Percentiles rank a stretch among this genome's conserved stretches.
phyloP scores from a whole-genome alignment of 2,888 invertebrate species.

The Drosophila formosana region DNA sequence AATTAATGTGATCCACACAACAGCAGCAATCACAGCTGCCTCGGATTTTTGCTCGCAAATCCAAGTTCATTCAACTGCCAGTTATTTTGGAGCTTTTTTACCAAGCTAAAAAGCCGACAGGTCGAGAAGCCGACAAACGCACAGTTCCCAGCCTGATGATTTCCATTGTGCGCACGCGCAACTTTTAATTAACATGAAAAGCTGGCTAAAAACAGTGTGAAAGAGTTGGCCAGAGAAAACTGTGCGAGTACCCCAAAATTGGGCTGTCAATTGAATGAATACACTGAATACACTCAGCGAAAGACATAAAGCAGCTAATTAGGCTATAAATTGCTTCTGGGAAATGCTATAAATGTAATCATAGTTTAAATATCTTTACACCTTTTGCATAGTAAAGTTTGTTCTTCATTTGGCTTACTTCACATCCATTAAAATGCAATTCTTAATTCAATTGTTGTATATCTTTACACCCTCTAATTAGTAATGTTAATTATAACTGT shows the following conservation, averaged over 20 bases:
- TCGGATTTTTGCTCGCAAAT: slow-evolving; percentile 33
- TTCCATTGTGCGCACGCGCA: slow-evolving; percentile 26
- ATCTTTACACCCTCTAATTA: no score
- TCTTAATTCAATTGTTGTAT: no score
- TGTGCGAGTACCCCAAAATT: slow-evolving; percentile 4
- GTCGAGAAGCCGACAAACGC: slow-evolving; percentile 26
- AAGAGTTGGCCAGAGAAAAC: slow-evolving; percentile 30
- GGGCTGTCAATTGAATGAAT: slow-evolving; percentile 5
- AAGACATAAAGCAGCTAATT: slow-evolving; percentile 13
- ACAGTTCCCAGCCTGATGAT: slow-evolving; percentile 29
- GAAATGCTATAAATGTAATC: neutral
- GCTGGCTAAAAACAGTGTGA: slow-evolving; percentile 6
- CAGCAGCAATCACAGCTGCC: slow-evolving; percentile 18
- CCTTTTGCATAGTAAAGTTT: no score
- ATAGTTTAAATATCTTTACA: no score
- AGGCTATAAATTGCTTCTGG: neutral
- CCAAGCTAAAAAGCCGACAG: slow-evolving; percentile 20
- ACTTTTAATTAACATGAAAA: slow-evolving; percentile 45
- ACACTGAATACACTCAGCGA: slow-evolving; percentile 33
- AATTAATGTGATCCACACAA: slow-evolving; percentile 48
- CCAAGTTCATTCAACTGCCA: slow-evolving; percentile 64
- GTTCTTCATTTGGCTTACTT: no score
- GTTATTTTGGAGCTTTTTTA: slow-evolving; percentile 49
- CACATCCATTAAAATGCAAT: no score
- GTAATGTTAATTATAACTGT: no score